Conservation (phyloP, 2,888 invertebrate species). For the Acleris sparsana region DNA sequence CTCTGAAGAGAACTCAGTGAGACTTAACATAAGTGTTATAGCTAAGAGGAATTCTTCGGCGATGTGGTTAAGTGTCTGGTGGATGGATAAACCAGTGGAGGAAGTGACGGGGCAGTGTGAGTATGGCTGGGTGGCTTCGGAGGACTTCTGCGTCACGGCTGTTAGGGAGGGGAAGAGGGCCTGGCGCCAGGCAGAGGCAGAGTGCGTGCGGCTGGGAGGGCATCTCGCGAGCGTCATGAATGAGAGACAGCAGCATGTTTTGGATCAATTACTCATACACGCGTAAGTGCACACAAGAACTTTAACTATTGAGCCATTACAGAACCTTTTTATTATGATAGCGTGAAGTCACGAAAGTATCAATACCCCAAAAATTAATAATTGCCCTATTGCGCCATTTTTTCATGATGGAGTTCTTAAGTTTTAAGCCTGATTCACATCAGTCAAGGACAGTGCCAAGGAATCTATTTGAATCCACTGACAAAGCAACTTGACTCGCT, state of each 20-base stretch:
- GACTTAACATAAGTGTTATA: conserved; percentile 72
- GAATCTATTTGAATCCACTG: too few species aligned
- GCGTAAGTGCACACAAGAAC: conserved; percentile 76
- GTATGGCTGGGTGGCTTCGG: conserved; percentile 87
- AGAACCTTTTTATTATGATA: too few species aligned
- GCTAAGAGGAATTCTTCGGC: conserved; percentile 69
- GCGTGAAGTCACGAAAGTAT: too few species aligned
- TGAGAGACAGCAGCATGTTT: conserved; percentile 84
- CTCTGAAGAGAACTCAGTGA: conserved; percentile 82
- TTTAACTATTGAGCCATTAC: not conserved
- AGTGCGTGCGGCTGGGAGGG: conserved; percentile 85
- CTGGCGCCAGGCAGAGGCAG: conserved; percentile 87
- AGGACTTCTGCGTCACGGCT: conserved; percentile 86
- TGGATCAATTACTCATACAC: conserved; percentile 86
- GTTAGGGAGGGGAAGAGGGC: conserved; percentile 82
- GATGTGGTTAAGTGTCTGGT: conserved; percentile 85
- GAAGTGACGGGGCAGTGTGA: conserved; percentile 86
- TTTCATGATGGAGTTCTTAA: too few species aligned
- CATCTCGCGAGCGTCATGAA: conserved; percentile 87
- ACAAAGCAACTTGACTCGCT: too few species aligned
- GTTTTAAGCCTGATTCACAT: too few species aligned
- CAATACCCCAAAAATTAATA: too few species aligned
- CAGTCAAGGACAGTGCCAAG: too few species aligned
- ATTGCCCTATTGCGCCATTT: too few species aligned
- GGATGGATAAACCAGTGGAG: conserved; percentile 85